Evolutionary conservation across 2,113 vertebrate species (phyloP).

Genomic region (Microtus pennsylvanicus): DNA sequence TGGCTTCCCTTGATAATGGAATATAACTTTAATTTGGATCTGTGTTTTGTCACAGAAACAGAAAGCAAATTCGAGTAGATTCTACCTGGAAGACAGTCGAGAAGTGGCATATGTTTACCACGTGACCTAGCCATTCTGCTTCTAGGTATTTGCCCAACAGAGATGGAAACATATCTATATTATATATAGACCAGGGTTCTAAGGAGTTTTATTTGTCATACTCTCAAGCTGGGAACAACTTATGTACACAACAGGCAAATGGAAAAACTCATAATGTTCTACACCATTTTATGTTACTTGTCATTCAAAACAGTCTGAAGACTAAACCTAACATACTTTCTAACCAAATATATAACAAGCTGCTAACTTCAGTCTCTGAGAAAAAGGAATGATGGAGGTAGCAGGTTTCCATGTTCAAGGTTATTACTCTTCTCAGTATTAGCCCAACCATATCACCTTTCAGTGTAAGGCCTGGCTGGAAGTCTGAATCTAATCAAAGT

Average conservation of each 20-base stretch:
- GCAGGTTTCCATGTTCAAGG: no score
- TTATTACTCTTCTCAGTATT: background rate
- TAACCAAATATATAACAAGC: background rate
- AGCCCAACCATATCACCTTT: background rate
- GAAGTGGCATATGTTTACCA: background rate
- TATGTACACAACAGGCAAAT: background rate
- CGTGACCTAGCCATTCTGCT: background rate
- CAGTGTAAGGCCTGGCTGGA: fast-evolving
- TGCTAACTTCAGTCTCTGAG: no score
- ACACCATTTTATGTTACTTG: background rate
- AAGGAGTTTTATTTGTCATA: background rate
- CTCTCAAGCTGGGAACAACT: background rate
- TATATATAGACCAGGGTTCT: background rate
- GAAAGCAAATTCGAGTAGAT: background rate
- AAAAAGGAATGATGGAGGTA: background rate
- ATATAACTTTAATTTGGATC: background rate
- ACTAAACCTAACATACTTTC: background rate
- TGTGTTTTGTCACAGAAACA: background rate
- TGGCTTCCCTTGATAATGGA: background rate
- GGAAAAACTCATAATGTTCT: background rate
- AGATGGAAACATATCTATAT: background rate
- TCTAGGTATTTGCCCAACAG: background rate
- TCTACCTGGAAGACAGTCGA: background rate
- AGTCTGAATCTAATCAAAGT: background rate
- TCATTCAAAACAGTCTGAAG: background rate